Conservation (phyloP, 1,140 invertebrate species). For the Papilio aristodemus region DNA sequence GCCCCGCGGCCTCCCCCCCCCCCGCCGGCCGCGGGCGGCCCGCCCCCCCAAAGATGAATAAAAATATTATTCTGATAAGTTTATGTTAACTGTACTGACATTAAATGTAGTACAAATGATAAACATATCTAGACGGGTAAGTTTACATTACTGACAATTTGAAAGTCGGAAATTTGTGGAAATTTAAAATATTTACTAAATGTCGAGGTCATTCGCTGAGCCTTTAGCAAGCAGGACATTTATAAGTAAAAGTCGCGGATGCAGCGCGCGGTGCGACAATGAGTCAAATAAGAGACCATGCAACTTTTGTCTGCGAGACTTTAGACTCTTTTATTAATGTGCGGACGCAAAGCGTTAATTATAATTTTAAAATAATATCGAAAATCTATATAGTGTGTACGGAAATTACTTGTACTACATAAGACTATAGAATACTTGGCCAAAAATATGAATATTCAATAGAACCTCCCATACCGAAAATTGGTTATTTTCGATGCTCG, state of each 20-base stretch:
- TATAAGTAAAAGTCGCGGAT: slow-evolving; percentile 7
- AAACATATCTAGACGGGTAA: background rate
- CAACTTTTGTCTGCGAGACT: background rate
- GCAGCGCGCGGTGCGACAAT: background rate
- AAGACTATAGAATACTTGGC: no score
- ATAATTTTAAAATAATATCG: background rate
- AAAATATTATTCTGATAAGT: background rate
- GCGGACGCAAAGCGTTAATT: background rate
- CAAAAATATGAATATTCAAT: no score
- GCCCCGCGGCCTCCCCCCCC: no score
- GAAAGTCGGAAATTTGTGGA: slow-evolving; percentile 18
- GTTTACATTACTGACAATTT: background rate
- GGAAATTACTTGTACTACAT: no score
- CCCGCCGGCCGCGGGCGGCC: no score
- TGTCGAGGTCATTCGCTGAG: slow-evolving; percentile 12
- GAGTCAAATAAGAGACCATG: background rate
- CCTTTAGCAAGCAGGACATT: slow-evolving; percentile 8
- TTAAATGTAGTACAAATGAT: slow-evolving; percentile 2
- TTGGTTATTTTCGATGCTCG: no score
- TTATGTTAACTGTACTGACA: background rate
- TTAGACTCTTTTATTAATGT: background rate
- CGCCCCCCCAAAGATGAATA: no score
- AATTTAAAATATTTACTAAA: slow-evolving; percentile 8
- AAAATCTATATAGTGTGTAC: background rate
- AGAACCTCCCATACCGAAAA: no score